These are phyloP conservation scores for Sylvicola fuscatus DNA, from an alignment of 2,888 invertebrate genomes.

Conservation along the genomic window DNA sequence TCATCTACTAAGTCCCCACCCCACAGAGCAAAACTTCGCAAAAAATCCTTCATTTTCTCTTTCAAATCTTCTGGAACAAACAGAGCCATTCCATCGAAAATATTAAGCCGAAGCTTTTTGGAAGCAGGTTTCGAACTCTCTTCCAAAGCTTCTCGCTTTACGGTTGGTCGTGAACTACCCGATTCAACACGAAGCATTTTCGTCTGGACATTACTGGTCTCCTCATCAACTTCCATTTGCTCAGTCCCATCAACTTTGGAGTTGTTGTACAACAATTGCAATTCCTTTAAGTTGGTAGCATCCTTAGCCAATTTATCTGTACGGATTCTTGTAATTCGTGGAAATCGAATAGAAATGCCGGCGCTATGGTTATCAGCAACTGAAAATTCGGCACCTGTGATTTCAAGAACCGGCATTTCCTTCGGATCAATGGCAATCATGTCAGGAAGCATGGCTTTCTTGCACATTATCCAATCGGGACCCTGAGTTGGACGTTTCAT, in stretches of 20 bases:
- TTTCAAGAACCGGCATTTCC: constrained; percentile 84
- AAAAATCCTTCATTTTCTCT: constrained; percentile 6
- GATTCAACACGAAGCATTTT: constrained; percentile 5
- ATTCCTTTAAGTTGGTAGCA: constrained; percentile 59
- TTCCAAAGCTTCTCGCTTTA: not conserved
- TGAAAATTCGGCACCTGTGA: constrained; percentile 68
- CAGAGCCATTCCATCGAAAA: not conserved
- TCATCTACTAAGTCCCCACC: constrained; percentile 1
- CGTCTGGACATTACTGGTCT: not conserved
- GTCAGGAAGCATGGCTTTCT: constrained; percentile 71
- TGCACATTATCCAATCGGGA: constrained; percentile 66
- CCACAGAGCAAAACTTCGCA: constrained; percentile 6
- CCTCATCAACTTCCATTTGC: constrained; percentile 12
- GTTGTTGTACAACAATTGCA: constrained; percentile 42
- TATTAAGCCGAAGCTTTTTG: constrained; percentile 1
- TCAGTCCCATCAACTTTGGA: constrained; percentile 31
- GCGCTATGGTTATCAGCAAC: constrained; percentile 75
- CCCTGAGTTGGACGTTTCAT: constrained; percentile 27
- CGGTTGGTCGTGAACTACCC: constrained; percentile 6
- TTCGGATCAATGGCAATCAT: constrained; percentile 71
- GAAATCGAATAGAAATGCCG: constrained; percentile 86
- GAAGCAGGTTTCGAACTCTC: not conserved
- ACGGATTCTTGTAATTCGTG: constrained; percentile 64
- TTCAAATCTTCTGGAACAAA: constrained; percentile 5
- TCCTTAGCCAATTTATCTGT: constrained; percentile 68